Base-by-base conservation (phyloP, 1,140 invertebrate species). In the Meloidogyne floridensis region DNA sequence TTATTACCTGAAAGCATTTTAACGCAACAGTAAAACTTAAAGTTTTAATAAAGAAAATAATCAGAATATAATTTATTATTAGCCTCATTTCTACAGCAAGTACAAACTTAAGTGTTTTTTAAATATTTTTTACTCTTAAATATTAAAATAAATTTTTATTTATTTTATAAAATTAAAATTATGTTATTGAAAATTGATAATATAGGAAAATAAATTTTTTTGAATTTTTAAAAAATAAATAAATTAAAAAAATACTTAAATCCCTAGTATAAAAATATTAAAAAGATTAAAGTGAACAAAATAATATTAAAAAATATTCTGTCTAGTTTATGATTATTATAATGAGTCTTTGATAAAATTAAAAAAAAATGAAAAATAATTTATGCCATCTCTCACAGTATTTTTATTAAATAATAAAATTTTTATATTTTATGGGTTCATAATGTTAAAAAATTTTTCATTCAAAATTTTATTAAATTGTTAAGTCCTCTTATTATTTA, bases 151-250 rank as follows among this genome's bases (percentile, higher is more conserved):
- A 20, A 20, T 72, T 72, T 72, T 20, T 42, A 42, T 20, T 8
- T 72, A 42, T 47, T 13, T 15, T 15, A 15, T 73, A 73, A 73
- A 51, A 11, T 73, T 51, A 13, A 73, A 73, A 73, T 6, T 15
- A 73, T 73, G 32, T 47, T 71, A 20, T 71, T 71, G 70, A 71
- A 42, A 2, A 13, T 42, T 18, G 72, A 73, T 11, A 18, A 18
- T 15, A 73, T 47, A 20, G 74, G 18, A 32, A 75, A 51, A 75
- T 13, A 74, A 18, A 32, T 74, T 32, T 76, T 65, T 5, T n/a
- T 7, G 7, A 65, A 7, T 76, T n/a, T n/a, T n/a, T 7, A 65
- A 65, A n/a, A 65, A n/a, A 59, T 4, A 65, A 6, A n/a, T 65
- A 65, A 65, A n/a, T 65, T n/a, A 47, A 10, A 32, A 65, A 56